Base-by-base conservation (phyloP, 2,888 invertebrate species). In the Hedychridium roseum region DNA sequence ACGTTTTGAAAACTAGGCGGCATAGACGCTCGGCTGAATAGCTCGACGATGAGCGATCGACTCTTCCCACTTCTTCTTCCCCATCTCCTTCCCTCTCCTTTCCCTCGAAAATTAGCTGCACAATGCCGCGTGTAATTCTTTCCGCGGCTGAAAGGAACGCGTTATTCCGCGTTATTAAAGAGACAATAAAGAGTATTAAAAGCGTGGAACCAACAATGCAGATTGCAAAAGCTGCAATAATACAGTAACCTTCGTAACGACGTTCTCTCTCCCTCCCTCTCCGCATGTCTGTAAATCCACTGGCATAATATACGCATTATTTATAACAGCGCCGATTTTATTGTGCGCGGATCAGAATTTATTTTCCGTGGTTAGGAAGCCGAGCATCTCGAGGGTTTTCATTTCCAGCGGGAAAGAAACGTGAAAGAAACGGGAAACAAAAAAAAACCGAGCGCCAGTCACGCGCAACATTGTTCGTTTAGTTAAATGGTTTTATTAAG, bases 101-200 rank as follows among this genome's bases (percentile, higher is more conserved):
- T 3, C 11, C 11, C 9, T 11, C 11, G 4, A 30, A 30, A n/a
- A 30, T 11, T 30, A 11, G 30, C 4, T 6, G 11, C 30, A 63
- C 63, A 64, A 64, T 60, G 54, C 64, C 50, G 60, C 64, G 64
- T 64, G 60, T 64, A 64, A 64, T 64, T 64, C 9, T 64, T 59
- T 63, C 60, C 64, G 56, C 40, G 56, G 64, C 58, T 64, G 64
- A 64, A 64, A 64, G 64, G 64, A 64, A 64, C 64, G 64, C 64
- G 64, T 64, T 64, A 58, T 63, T 60, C 64, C 48, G 58, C n/a
- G 60, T 64, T 64, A 64, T 64, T 60, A 64, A 64, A 64, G 64
- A 64, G 64, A 64, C 64, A 64, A 64, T 64, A 64, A 64, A 64
- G 64, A 64, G 64, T 64, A 64, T 64, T 64, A 64, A 64, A 64